Evolutionary conservation across 2,113 vertebrate species (phyloP), one percentile per base, ranked within the genome.

Genomic region (Todiramphus saurophagus): DNA sequence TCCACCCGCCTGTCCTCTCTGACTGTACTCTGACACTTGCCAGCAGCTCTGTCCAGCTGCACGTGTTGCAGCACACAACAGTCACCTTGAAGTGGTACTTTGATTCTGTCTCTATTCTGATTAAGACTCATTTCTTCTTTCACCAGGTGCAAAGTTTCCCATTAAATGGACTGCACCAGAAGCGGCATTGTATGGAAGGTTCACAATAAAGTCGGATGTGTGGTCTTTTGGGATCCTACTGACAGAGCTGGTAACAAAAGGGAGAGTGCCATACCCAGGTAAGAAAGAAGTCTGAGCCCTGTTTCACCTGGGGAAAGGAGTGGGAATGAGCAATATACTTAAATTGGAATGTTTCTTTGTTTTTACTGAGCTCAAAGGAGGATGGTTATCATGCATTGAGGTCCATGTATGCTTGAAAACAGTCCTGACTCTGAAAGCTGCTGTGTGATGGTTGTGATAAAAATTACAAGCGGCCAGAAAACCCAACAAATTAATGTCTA

Each of bases 141-240:
- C 77, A 15, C 37, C 96, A 99, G 99, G 99, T 96, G 99, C 99
- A 30, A 99, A 99, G 97, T 99, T 99, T 91, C 99, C 99, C 95
- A 99, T 99, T 55, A 99, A 99, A 97, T 99, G 99, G 99, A 99
- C 99, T 0, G 99, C 99, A 1, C 99, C 99, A 0, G 99, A 99
- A 97, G 99, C 99, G 0, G 99, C 99, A 1, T 97, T 99, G 46
- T 99, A 99, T 6, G 99, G 99, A 72, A 99, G 98, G 97, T 99
- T 99, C 98, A 99, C 99, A 89, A 99, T 99, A 98, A 99, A 99
- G 97, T 99, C 99, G 0, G 99, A 99, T 17, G 99, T 99, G 73
- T 99, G 99, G 99, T 99, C 99, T 25, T 99, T 99, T 63, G 99
- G 99, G 72, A 99, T 99, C 96, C 97, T 99, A 87, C 98, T 99